Conservation (phyloP, 2,113 vertebrate genomes). For the Thermophis baileyi region DNA sequence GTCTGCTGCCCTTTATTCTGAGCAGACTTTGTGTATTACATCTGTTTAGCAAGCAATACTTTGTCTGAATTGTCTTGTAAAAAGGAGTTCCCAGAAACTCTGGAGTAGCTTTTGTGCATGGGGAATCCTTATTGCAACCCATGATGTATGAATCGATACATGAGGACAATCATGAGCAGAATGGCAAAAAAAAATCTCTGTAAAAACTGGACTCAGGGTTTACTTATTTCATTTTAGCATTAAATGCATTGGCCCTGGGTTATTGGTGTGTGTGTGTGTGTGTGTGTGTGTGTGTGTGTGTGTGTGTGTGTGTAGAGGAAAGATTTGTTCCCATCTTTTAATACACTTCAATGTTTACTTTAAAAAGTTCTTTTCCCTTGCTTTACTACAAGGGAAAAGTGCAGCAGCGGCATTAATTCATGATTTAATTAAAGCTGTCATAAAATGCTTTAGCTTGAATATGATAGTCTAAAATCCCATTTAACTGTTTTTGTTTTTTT, state of each 20-base stretch:
- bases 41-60: slow-evolving; percentile 70
- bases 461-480: slow-evolving; percentile 65
- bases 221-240: slow-evolving; percentile 33
- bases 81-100: slow-evolving; percentile 55
- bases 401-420: slow-evolving; percentile 63
- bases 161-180: slow-evolving; percentile 7
- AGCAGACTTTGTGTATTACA: slow-evolving; percentile 68
- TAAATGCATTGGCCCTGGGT: slow-evolving; percentile 58
- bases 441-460: slow-evolving; percentile 66
- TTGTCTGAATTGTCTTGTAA: slow-evolving; percentile 63
- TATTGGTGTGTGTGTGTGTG: slow-evolving; percentile 13
- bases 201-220: slow-evolving; percentile 43
- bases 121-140: not conserved
- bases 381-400: slow-evolving; percentile 61
- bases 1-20: slow-evolving; percentile 70
- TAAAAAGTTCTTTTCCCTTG: slow-evolving; percentile 62
- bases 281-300: no score
- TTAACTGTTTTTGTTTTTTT: slow-evolving; percentile 7
- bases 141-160: not conserved
- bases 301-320: slow-evolving; percentile 23
- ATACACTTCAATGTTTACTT: slow-evolving; percentile 63
- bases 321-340: slow-evolving; percentile 62
- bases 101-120: slow-evolving; percentile 28
- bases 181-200: slow-evolving; percentile 22
- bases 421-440: slow-evolving; percentile 67